Evolutionary conservation across 2,888 invertebrate species (phyloP).

Genomic region (Prenolepis imparis): DNA sequence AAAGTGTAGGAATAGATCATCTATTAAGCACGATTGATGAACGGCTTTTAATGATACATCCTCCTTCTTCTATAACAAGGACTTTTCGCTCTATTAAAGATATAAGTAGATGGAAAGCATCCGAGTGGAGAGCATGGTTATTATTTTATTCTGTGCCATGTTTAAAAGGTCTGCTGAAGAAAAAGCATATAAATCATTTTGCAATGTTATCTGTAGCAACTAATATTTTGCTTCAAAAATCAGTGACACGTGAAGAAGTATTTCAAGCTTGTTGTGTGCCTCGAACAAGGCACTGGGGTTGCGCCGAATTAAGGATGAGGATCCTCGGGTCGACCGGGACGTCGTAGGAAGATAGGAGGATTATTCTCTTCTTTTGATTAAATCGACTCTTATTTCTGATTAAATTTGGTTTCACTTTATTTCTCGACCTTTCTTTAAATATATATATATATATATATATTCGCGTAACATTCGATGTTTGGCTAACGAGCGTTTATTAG

Average conservation of each 20-base stretch:
- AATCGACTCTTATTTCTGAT: no score
- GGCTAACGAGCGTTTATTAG: no score
- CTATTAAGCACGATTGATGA: neutral
- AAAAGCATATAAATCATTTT: conserved; percentile 8
- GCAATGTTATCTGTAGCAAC: conserved; percentile 26
- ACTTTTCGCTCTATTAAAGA: conserved; percentile 25
- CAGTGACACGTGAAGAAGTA: conserved; percentile 21
- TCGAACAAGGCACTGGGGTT: no score
- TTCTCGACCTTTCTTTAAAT: no score
- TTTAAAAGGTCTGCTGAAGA: conserved; percentile 31
- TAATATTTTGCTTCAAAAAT: conserved; percentile 26
- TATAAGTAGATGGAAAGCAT: conserved; percentile 24
- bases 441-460: no score
- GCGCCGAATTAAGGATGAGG: no score
- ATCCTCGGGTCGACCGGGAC: no score
- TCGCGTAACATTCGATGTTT: no score
- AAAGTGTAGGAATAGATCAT: conserved; percentile 22
- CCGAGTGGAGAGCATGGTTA: conserved; percentile 39
- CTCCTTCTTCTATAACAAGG: conserved; percentile 21
- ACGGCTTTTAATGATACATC: conserved; percentile 22
- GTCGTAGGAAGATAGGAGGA: no score
- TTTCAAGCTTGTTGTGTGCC: no score
- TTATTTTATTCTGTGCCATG: conserved; percentile 37
- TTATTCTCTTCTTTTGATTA: no score
- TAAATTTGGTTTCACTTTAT: no score